Evolutionary conservation across 2,113 vertebrate genomes (phyloP).

Genomic region (Eurypyga helias): DNA sequence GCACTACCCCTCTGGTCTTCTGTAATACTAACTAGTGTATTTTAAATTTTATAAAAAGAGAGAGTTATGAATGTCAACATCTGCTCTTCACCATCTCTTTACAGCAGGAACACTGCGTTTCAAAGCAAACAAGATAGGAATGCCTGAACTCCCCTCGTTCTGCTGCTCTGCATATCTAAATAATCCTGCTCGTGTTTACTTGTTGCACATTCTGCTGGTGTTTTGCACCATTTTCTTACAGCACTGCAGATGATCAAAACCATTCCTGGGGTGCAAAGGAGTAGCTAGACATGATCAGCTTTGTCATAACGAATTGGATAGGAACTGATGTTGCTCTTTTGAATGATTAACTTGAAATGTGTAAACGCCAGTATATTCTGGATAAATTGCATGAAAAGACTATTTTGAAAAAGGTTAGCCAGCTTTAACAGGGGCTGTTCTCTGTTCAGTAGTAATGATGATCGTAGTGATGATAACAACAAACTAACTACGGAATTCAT

Average conservation of each 20-base stretch:
- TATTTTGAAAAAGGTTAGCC: background rate
- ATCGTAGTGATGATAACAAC: background rate
- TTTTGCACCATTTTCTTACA: background rate
- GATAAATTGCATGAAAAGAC: background rate
- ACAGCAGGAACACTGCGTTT: slow-evolving; percentile 6
- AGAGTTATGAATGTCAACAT: background rate
- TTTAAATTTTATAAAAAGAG: background rate
- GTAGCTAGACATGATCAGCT: background rate
- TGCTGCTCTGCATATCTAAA: background rate
- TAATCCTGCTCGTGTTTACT: background rate
- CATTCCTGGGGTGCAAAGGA: background rate
- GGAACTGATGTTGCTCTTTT: background rate
- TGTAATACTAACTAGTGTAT: slow-evolving; percentile 46
- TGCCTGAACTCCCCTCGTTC: background rate
- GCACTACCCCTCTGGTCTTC: background rate
- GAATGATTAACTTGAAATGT: background rate
- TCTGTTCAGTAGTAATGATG: background rate
- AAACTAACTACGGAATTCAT: background rate
- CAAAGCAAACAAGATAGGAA: slow-evolving; percentile 2
- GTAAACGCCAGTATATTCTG: background rate
- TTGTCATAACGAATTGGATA: background rate
- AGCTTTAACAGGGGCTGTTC: background rate
- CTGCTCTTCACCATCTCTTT: background rate
- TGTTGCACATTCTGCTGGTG: background rate
- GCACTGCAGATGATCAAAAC: background rate